Percentiles rank a stretch among this genome's conserved stretches.
These are phyloP conservation scores for Tarsius wallacei DNA, from an alignment of 2,797 vertebrate genomes.

Conservation along the genomic window DNA sequence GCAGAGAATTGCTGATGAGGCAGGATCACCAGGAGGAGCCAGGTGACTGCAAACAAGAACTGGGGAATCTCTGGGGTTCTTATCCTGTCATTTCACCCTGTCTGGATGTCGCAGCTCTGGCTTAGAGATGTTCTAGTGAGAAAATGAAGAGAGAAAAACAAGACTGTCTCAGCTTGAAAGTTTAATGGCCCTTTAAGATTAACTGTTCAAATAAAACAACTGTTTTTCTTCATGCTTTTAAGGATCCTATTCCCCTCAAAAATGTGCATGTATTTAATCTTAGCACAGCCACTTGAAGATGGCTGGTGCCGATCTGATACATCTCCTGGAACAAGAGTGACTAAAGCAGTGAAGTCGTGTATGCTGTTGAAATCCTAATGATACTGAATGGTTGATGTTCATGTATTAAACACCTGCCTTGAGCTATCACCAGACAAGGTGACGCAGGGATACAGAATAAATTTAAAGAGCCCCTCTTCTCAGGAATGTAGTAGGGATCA, in stretches of 20 bases:
- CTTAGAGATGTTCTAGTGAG: slow-evolving; percentile 33
- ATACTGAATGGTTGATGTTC: not conserved
- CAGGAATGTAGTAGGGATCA: not conserved
- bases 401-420: not conserved
- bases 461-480: not conserved
- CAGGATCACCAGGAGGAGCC: not conserved
- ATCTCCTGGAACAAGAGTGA: not conserved
- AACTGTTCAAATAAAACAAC: slow-evolving; percentile 16
- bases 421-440: not conserved
- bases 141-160: slow-evolving; percentile 6
- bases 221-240: slow-evolving; percentile 34
- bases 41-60: not conserved
- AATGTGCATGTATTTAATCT: not conserved
- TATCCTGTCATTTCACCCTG: slow-evolving; percentile 50
- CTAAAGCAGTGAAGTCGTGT: not conserved
- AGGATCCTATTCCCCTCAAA: not conserved
- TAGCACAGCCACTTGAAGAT: not conserved
- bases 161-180: slow-evolving; percentile 31
- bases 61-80: slow-evolving; percentile 32
- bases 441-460: not conserved
- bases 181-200: slow-evolving; percentile 62
- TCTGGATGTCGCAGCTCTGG: slow-evolving; percentile 16
- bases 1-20: slow-evolving; percentile 10
- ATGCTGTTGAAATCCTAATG: not conserved
- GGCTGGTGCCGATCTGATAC: not conserved